Evolutionary conservation across 30 jellyfish, hydroid and myxozoan genomes (phyloP).

Genomic region (Chironex yamaguchii): DNA sequence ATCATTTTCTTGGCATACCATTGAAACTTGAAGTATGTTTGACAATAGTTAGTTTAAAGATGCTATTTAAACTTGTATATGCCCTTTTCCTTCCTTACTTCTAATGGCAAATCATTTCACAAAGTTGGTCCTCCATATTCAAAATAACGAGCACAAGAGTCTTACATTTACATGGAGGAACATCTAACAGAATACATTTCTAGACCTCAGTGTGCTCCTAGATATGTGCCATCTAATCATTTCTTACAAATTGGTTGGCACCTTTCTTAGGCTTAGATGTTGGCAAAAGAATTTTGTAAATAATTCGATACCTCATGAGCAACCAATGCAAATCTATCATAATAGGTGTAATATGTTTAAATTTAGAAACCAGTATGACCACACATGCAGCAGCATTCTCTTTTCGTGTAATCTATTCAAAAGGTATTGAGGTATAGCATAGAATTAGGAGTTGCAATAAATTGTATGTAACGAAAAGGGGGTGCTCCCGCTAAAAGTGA

Average conservation of each 20-base stretch:
- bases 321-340: conserved; percentile 26
- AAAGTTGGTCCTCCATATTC: conserved; percentile 9
- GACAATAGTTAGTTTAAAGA: conserved; percentile 22
- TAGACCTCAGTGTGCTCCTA: conserved; percentile 47
- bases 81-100: conserved; percentile 21
- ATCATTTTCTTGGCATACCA: too few species aligned
- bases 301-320: conserved; percentile 25
- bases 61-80: conserved; percentile 16
- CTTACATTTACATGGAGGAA: conserved; percentile 19
- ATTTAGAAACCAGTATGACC: conserved; percentile 20
- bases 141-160: conserved; percentile 48
- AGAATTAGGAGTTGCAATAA: conserved; percentile 46
- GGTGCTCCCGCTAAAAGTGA: too few species aligned
- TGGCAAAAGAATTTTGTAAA: conserved; percentile 18
- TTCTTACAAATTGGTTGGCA: conserved; percentile 39
- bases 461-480: too few species aligned
- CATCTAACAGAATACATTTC: conserved; percentile 24
- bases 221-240: conserved; percentile 55
- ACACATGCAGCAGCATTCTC: conserved; percentile 68
- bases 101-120: conserved; percentile 27
- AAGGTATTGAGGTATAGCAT: conserved; percentile 55
- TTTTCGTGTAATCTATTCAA: conserved; percentile 30
- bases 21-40: too few species aligned
- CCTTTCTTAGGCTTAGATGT: conserved; percentile 23
- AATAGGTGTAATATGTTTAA: conserved; percentile 47